Evolutionary conservation across 2,113 vertebrate species (phyloP).

Genomic region (Phalacrocorax aristotelis): DNA sequence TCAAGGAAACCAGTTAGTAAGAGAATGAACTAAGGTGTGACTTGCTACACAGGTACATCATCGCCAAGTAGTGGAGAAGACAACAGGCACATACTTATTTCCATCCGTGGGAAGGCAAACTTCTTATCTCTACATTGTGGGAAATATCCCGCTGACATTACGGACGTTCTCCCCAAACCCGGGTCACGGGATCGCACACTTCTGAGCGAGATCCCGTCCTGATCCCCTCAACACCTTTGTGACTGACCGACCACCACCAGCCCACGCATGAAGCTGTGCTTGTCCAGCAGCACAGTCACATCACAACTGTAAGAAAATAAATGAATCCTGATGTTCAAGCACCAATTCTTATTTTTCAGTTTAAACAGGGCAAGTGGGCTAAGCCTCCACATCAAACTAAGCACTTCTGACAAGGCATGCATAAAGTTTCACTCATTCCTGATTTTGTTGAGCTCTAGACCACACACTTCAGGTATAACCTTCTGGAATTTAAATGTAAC

Average conservation of each 20-base stretch:
- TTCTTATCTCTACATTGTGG: rapidly evolving
- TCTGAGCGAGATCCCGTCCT: not conserved
- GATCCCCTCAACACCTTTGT: not conserved
- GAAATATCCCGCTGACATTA: not conserved
- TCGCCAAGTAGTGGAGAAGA: rapidly evolving
- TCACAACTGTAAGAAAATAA: not conserved
- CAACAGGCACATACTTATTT: not conserved
- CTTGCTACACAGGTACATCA: not conserved
- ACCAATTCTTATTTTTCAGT: not conserved
- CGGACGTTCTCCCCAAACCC: not conserved
- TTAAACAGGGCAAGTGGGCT: not conserved
- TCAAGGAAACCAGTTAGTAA: not conserved
- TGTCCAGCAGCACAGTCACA: not conserved
- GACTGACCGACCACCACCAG: not conserved
- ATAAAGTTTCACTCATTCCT: not conserved
- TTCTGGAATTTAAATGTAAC: not conserved
- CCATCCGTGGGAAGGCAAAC: not conserved
- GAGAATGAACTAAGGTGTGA: not conserved
- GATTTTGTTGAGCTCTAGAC: not conserved
- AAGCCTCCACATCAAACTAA: not conserved
- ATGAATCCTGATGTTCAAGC: not conserved
- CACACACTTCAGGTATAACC: not conserved
- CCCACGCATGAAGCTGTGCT: not conserved
- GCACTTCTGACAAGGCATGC: not conserved
- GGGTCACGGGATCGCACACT: not conserved